These are phyloP conservation scores for Uloborus diversus DNA, from an alignment of 1,140 invertebrate genomes.

Conservation along the genomic window DNA sequence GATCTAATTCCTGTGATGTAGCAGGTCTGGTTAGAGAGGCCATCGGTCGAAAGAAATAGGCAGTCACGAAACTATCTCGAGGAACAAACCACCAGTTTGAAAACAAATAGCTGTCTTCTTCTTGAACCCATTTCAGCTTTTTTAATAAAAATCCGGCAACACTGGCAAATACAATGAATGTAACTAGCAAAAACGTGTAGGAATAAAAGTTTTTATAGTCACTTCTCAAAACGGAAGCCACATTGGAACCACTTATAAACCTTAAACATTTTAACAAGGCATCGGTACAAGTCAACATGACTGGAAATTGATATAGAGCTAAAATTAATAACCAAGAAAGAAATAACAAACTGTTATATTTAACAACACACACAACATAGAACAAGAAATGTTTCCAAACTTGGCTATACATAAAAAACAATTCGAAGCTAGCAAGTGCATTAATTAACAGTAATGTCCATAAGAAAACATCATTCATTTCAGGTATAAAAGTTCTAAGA, in stretches of 20 bases:
- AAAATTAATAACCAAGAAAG: constrained; percentile 66
- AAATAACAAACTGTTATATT: constrained; percentile 67
- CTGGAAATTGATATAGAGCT: constrained; percentile 65
- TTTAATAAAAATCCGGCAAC: constrained; percentile 58
- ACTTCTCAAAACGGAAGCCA: constrained; percentile 61
- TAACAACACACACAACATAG: constrained; percentile 65
- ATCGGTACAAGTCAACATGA: constrained; percentile 60
- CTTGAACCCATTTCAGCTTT: constrained; percentile 22
- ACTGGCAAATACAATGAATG: constrained; percentile 57
- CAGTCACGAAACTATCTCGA: constrained; percentile 60
- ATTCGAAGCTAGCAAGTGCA: constrained; percentile 66
- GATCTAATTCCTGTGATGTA: constrained; percentile 61
- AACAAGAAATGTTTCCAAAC: constrained; percentile 63
- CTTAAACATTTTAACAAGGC: constrained; percentile 61
- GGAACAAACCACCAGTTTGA: constrained; percentile 61
- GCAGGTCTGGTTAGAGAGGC: constrained; percentile 58
- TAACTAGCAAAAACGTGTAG: constrained; percentile 22
- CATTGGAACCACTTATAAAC: constrained; percentile 60
- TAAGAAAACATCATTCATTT: constrained; percentile 70
- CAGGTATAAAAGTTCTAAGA: constrained; percentile 67
- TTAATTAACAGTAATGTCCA: constrained; percentile 67
- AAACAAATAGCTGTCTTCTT: constrained; percentile 25
- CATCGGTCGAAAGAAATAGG: constrained; percentile 64
- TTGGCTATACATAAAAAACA: constrained; percentile 63
- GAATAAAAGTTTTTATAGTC: constrained; percentile 60